Base-by-base conservation (phyloP, 2,113 vertebrate species). In the Gopherus flavomarginatus region DNA sequence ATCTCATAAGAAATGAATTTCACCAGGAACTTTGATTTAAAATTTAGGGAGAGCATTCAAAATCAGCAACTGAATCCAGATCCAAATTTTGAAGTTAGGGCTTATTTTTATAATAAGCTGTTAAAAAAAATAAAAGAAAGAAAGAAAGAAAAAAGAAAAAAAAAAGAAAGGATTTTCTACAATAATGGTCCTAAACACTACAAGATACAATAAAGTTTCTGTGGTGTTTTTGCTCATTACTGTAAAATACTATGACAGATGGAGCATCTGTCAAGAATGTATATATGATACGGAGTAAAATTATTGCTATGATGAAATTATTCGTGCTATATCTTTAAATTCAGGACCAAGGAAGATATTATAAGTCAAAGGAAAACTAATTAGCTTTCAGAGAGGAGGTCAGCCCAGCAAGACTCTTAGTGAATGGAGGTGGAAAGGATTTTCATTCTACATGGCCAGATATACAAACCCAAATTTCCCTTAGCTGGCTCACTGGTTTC, bases 181-280 rank as follows among this genome's bases (percentile, higher is more conserved):
- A 93, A 87, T 9, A 0, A 96, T 8, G 31, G 77, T 96, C 95
- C 87, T 85, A 94, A 95, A 75, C 84, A 87, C 91, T 92, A 90
- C 59, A 93, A 84, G 92, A 95, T 91, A 85, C 83, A 85, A 22
- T 81, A 38, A 90, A 93, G 92, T 92, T 95, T 95, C 90, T 84
- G 5, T 86, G 89, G 57, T 90, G 89, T 97, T 97, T 97, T 97
- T 89, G 94, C 97, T 95, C 95, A 90, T 94, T 96, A 96, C 93
- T 90, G 91, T 95, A 97, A 97, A 97, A 97, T 96, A 97, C 92
- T 94, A 95, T 97, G 96, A 97, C 97, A 97, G 97, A 97, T 97
- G 97, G 96, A 97, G 94, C 96, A 94, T 97, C 96, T 97, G 96
- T 97, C 96, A 97, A 94, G 93, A 93, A 87, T 96, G 96, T 92